Evolutionary conservation across 2,888 invertebrate species (phyloP), one percentile per base, ranked within the genome.

Genomic region (Apodemia duryi): DNA sequence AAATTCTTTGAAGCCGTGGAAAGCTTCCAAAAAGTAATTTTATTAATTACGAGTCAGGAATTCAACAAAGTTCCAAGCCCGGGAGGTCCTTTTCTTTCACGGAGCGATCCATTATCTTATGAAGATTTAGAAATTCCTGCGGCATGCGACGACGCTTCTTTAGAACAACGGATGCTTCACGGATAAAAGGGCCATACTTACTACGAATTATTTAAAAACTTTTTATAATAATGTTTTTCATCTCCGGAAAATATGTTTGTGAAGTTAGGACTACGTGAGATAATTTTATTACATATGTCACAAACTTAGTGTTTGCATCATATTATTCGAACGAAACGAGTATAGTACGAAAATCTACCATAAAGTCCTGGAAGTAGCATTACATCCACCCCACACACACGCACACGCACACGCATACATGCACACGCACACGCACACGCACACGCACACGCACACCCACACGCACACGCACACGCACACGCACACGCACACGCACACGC

Each of bases 1-100:
- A 85, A 90, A 89, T 90, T 89, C 91, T 91, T 91, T 91, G 89
- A 91, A 91, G 91, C 89, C 85, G 87, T 80, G 84, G 84, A 90
- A 88, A 88, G 90, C 91, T 89, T 83, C 91, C 90, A 89, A 91
- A 90, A 91, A 90, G 91, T 91, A 91, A 91, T 91, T 91, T 91
- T 91, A 91, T 91, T 91, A 91, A 91, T 91, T 91, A 91, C 91
- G 86, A 90, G 91, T 89, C 90, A 90, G 84, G 89, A 91, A 91
- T 90, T 90, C 90, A 86, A 86, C 88, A 85, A 90, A 90, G 90
- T 90, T 90, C 86, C 86, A 78, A 83, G 86, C 80, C 81, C 79
- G 83, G 81, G 85, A 85, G 87, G 86, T 88, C 85, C 89, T 86
- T 91, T 89, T 90, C 88, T 89, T 88, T 84, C 81, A 78, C 73